Evolutionary conservation across 2,113 vertebrate genomes (phyloP).

Genomic region (Stomatorhinus ivindoensis): DNA sequence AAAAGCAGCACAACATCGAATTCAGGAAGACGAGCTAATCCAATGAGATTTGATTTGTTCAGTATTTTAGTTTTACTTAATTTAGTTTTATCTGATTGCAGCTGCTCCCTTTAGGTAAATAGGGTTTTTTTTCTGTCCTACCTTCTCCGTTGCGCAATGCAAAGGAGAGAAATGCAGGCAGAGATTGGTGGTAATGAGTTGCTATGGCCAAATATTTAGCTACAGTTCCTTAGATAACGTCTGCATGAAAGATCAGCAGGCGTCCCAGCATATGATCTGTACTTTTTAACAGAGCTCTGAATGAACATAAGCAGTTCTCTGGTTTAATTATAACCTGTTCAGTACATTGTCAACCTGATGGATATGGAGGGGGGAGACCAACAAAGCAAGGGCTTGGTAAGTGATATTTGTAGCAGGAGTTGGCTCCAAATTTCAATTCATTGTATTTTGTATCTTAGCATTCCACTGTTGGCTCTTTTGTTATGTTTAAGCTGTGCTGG

Average conservation of each 20-base stretch:
- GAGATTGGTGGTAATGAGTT: neutral
- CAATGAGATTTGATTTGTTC: neutral
- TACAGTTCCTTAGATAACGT: neutral
- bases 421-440: neutral
- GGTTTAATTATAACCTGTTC: conserved; percentile 8
- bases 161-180: neutral
- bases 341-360: neutral
- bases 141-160: neutral
- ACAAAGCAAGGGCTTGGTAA: neutral
- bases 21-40: neutral
- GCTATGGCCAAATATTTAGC: neutral
- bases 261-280: neutral
- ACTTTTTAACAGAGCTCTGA: neutral
- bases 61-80: neutral
- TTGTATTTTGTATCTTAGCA: neutral
- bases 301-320: neutral
- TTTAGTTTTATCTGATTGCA: neutral
- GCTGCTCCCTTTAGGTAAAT: neutral
- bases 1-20: neutral
- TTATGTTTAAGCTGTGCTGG: neutral
- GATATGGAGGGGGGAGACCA: neutral
- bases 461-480: neutral
- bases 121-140: neutral
- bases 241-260: neutral
- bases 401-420: neutral